A percentile compares a stretch with the other conserved stretches of the same genome.
Conservation (phyloP, 2,113 vertebrate genomes). For the Apistogramma diplotaenia region DNA sequence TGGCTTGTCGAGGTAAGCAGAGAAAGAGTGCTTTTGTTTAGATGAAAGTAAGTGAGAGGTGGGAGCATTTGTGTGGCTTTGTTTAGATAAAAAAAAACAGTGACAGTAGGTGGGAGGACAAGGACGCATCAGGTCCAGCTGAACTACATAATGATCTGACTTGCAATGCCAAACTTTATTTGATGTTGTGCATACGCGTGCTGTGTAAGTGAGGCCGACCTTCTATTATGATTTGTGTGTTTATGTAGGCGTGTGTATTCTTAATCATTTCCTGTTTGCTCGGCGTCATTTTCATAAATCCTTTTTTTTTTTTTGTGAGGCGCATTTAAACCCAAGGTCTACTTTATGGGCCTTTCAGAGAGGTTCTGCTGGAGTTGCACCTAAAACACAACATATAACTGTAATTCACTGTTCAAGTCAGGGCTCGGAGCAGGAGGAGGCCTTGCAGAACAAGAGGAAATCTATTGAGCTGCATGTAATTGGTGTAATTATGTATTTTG, state of each 20-base stretch:
- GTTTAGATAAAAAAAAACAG: background rate
- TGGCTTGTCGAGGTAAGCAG: background rate
- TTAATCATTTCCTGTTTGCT: slow-evolving; percentile 8
- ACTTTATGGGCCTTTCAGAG: slow-evolving; percentile 44
- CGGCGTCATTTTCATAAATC: slow-evolving; percentile 41
- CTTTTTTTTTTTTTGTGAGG: slow-evolving; percentile 13
- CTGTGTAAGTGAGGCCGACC: background rate
- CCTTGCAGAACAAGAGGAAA: background rate
- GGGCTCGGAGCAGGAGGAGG: background rate
- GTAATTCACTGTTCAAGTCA: slow-evolving; percentile 14
- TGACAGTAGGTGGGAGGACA: background rate
- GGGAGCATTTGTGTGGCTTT: background rate
- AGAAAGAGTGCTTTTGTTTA: background rate
- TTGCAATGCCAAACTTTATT: background rate
- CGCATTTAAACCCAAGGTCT: slow-evolving; percentile 53
- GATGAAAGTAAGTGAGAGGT: slow-evolving; percentile 5
- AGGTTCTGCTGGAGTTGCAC: slow-evolving; percentile 1
- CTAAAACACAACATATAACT: background rate
- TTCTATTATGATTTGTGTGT: slow-evolving; percentile 22
- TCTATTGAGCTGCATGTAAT: slow-evolving; percentile 16
- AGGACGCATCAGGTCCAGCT: background rate
- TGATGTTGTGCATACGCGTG: slow-evolving; percentile 1
- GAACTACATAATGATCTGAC: slow-evolving; percentile 11
- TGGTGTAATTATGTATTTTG: background rate
- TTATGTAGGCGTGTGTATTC: background rate